These are phyloP conservation scores for Andrena minutula DNA, from an alignment of 2,888 invertebrate species.

Conservation along the genomic window DNA sequence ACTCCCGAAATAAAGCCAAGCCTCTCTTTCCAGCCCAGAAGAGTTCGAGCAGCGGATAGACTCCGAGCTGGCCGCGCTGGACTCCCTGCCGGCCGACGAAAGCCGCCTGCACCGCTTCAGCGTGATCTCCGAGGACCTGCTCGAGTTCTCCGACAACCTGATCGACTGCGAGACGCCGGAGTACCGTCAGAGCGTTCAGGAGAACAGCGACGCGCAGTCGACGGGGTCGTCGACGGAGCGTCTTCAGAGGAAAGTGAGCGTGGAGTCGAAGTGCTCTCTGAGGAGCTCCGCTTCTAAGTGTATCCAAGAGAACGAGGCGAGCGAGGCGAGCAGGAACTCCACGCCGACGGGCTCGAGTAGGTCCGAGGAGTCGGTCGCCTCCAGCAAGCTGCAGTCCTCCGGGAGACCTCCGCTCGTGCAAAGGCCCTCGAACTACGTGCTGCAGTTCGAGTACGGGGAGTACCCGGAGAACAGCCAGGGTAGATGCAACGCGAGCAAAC, in stretches of 20 bases:
- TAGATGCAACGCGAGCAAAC: conserved; percentile 19
- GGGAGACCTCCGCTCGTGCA: conserved; percentile 33
- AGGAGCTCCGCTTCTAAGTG: conserved; percentile 59
- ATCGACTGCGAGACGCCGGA: conserved; percentile 74
- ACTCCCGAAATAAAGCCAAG: too few relatives aligned
- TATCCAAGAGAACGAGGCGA: conserved; percentile 64
- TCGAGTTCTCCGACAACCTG: conserved; percentile 81
- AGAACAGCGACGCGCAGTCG: conserved; percentile 57
- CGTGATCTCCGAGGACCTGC: conserved; percentile 81
- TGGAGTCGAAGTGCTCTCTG: conserved; percentile 68
- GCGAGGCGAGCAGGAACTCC: conserved; percentile 69
- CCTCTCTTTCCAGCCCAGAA: conserved; percentile 78
- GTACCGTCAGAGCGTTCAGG: conserved; percentile 41
- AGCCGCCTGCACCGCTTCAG: conserved; percentile 78
- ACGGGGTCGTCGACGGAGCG: conserved; percentile 62
- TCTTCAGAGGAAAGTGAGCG: conserved; percentile 68
- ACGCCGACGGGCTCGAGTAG: conserved; percentile 63
- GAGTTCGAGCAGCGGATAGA: conserved; percentile 89
- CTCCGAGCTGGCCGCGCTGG: conserved; percentile 87
- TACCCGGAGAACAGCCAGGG: conserved; percentile 33
- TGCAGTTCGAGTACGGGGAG: conserved; percentile 62
- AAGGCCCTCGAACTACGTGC: conserved; percentile 45
- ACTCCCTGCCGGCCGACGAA: conserved; percentile 86
- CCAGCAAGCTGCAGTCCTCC: conserved; percentile 30
- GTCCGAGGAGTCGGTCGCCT: conserved; percentile 56